Conservation (phyloP, 1,140 invertebrate genomes). For the Lysiphlebus fabarum region DNA sequence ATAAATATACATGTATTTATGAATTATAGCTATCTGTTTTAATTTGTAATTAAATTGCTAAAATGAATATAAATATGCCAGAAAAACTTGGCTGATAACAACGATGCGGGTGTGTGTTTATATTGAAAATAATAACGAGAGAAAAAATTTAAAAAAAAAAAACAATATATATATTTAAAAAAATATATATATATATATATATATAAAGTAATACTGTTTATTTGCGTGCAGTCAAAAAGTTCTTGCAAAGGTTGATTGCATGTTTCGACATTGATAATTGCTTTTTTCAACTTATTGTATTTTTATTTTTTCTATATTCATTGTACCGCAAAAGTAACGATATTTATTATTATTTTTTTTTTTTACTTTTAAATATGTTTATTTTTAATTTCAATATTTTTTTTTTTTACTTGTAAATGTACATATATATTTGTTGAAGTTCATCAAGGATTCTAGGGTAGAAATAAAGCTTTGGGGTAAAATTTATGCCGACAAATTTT, state of each 20-base stretch:
- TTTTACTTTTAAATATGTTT: too few relatives aligned
- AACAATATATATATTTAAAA: not conserved
- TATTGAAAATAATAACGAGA: not conserved
- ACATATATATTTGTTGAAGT: too few relatives aligned
- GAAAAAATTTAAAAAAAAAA: not conserved
- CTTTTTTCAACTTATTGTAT: conserved; percentile 49
- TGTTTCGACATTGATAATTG: conserved; percentile 53
- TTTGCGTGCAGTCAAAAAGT: conserved; percentile 53
- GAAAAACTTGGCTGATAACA: too few relatives aligned
- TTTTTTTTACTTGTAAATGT: too few relatives aligned
- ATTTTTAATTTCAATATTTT: too few relatives aligned
- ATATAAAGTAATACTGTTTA: conserved; percentile 56
- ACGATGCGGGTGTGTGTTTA: too few relatives aligned
- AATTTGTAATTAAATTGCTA: too few relatives aligned
- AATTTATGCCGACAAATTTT: not conserved
- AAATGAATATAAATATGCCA: too few relatives aligned
- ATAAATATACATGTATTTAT: too few relatives aligned
- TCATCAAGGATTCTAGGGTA: not conserved
- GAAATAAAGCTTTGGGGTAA: not conserved
- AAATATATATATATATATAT: too few relatives aligned
- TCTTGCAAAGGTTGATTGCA: conserved; percentile 45
- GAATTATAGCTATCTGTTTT: too few relatives aligned
- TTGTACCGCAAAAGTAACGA: not conserved
- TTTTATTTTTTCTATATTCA: conserved; percentile 32
- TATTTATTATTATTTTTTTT: too few relatives aligned